Base-by-base conservation (phyloP, 2,888 invertebrate genomes). In the Parnassius orleans region DNA sequence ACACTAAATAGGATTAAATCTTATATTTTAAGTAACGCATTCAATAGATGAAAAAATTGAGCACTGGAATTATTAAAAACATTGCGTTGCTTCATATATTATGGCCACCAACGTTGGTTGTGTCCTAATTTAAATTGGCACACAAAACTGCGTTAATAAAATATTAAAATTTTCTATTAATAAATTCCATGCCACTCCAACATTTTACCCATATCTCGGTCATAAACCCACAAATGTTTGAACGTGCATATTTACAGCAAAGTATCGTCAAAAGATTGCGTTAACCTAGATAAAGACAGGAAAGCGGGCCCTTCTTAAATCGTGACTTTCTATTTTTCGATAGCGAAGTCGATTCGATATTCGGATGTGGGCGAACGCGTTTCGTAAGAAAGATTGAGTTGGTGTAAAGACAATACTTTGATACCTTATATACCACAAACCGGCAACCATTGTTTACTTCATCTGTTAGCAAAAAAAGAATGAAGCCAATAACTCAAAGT, bases 281-380 rank as follows among this genome's bases (percentile, higher is more conserved):
- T 80, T 83, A 85, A 86, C 87, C 87, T 70, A 88, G 83, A 84
- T 86, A 80, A 74, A 73, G 74, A 72, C 75, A 77, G 81, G 84
- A 87, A 87, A 88, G 88, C 84, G 82, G 87, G 86, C 87, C 87
- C 86, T 86, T 70, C 70, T 75, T 66, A 79, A 89, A 86, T 84
- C 81, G 83, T 86, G 81, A 86, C 90, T 91, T 91, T 91, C 90
- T 90, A 90, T 89, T 88, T 90, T 90, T 89, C 84, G 84, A 87
- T 86, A 83, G 84, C 80, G 77, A 82, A 84, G 81, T 80, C 77
- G 78, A 78, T 81, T 80, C 74, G 79, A 82, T 82, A 80, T 83
- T 86, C 75, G 75, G 74, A 76, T 79, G 90, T 90, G 88, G 90
- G 90, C 86, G 90, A 81, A 80, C 83, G 73, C 72, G 83, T 84